Evolutionary conservation across 2,113 vertebrate genomes (phyloP).

Genomic region (Balaeniceps rex): DNA sequence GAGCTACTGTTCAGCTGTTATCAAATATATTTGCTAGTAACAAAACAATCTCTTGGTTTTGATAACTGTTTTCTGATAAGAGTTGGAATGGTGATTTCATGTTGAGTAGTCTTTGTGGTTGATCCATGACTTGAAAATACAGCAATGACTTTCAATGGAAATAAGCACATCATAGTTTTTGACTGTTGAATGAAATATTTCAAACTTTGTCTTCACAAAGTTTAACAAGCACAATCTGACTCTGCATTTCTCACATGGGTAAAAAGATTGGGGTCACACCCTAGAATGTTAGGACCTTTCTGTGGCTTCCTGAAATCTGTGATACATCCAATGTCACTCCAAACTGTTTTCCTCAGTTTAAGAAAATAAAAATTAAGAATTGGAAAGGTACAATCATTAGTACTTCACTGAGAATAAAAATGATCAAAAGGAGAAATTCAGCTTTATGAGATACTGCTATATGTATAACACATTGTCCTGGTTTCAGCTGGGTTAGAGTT

Average conservation of each 20-base stretch:
- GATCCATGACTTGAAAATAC: neutral
- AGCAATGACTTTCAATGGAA: neutral
- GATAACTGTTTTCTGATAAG: neutral
- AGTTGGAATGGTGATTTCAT: neutral
- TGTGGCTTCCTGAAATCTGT: neutral
- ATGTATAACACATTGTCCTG: too few relatives aligned
- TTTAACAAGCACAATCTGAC: neutral
- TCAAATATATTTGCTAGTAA: neutral
- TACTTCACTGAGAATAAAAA: neutral
- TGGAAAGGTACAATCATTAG: neutral
- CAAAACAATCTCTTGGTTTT: neutral
- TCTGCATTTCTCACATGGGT: rapidly evolving
- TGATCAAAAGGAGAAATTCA: neutral
- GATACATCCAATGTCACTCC: neutral
- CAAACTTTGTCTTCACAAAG: neutral
- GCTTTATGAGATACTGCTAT: neutral
- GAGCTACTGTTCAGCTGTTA: neutral
- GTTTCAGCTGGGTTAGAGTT: too few relatives aligned
- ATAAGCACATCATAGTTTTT: neutral
- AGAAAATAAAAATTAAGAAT: neutral
- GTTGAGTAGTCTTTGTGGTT: neutral
- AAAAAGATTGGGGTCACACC: neutral
- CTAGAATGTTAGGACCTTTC: neutral
- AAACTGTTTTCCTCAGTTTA: neutral
- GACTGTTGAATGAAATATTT: neutral